These are phyloP conservation scores for Rhimphoctona megacephalus DNA, from an alignment of 2,888 invertebrate genomes.

Conservation along the genomic window DNA sequence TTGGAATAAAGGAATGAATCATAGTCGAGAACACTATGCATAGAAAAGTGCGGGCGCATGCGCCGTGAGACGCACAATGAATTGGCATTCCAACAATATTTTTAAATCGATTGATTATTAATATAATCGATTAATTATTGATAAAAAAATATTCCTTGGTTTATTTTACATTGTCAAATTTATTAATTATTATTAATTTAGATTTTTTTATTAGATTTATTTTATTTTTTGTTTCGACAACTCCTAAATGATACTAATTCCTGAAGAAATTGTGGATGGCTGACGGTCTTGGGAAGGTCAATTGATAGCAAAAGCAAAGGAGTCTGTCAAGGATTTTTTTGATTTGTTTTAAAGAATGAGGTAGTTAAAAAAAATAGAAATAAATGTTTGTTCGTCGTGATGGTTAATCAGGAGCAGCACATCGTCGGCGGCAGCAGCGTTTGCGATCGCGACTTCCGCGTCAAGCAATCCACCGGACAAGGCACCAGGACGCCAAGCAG, in stretches of 20 bases:
- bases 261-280: neutral
- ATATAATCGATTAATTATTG: neutral
- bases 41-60: no score
- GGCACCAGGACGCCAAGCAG: constrained; percentile 79
- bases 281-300: neutral
- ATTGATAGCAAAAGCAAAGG: neutral
- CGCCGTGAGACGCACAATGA: no score
- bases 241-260: neutral
- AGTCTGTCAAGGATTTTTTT: neutral
- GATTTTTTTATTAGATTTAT: neutral
- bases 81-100: neutral
- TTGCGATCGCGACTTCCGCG: constrained; percentile 96
- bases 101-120: no score
- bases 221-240: neutral
- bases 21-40: no score
- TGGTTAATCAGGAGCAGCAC: constrained; percentile 89
- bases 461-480: constrained; percentile 93
- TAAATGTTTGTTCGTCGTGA: neutral
- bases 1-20: neutral
- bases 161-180: no score
- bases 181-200: neutral
- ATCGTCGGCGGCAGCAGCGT: constrained; percentile 94
- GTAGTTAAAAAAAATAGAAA: neutral
- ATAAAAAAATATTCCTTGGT: no score
- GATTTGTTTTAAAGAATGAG: neutral